phyloP scores from a whole-genome alignment of 2,888 invertebrate genomes.

The Anthrax anthrax region DNA sequence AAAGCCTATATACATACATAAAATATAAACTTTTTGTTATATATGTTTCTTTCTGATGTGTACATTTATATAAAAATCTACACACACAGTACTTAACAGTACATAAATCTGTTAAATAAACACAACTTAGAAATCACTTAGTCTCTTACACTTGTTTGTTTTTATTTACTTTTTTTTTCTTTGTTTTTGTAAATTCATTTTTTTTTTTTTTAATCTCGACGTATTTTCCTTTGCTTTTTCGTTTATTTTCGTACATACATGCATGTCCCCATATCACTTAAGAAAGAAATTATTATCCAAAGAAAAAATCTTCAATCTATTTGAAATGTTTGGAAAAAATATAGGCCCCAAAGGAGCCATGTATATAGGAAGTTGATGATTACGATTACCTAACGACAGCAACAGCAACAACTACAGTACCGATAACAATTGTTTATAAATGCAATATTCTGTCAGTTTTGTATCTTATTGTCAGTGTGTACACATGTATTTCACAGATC shows the following conservation, averaged over 20 bases:
- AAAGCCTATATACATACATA: neutral
- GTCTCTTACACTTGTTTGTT: neutral
- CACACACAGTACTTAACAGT: conserved; percentile 2
- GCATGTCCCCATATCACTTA: neutral
- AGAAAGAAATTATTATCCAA: neutral
- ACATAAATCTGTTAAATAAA: conserved; percentile 4
- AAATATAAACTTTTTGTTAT: no score
- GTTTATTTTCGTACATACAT: neutral
- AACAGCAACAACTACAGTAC: no score
- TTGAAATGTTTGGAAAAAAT: neutral
- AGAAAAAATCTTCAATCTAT: neutral
- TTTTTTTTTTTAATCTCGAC: neutral
- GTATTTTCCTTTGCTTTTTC: neutral
- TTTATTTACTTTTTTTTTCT: neutral
- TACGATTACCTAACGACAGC: no score
- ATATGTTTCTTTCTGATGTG: no score
- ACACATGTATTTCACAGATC: no score
- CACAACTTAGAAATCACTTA: conserved; percentile 6
- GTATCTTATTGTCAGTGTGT: no score
- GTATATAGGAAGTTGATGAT: conserved; percentile 3
- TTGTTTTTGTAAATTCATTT: neutral
- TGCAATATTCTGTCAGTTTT: no score
- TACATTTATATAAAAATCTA: no score
- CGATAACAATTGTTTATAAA: no score
- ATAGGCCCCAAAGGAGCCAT: conserved; percentile 5